A percentile compares a stretch with the other conserved stretches of the same genome.
Evolutionary conservation across 2,797 vertebrate genomes (phyloP).

Genomic region (Remorina albescens): DNA sequence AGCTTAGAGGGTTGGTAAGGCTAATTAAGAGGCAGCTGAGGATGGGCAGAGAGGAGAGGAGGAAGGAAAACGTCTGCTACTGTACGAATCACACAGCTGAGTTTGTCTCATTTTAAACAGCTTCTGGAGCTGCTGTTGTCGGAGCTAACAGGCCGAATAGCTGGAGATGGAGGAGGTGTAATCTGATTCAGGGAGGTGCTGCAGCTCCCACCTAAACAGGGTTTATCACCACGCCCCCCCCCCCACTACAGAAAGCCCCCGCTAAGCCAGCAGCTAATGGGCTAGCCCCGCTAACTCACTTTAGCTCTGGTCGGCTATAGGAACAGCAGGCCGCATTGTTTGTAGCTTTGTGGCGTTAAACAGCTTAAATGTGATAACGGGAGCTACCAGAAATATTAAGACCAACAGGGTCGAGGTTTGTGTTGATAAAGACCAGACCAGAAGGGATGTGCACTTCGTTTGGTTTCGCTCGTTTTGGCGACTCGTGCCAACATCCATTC

Average conservation of each 20-base stretch:
- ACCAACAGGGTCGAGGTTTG: background rate
- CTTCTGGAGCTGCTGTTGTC: background rate
- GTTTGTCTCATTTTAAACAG: background rate
- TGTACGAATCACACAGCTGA: no score
- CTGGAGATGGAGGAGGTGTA: constrained; percentile 43
- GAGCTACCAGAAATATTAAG: background rate
- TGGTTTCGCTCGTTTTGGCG: background rate
- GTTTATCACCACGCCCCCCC: constrained; percentile 58
- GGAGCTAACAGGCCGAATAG: constrained; percentile 22
- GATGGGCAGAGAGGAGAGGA: constrained; percentile 45
- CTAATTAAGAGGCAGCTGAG: constrained; percentile 70
- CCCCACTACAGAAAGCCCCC: constrained; percentile 57
- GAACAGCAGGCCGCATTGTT: constrained; percentile 26
- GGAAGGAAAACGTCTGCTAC: background rate
- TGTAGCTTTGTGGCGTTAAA: constrained; percentile 24
- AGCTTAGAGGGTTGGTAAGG: constrained; percentile 68
- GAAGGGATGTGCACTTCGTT: no score
- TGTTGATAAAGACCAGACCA: background rate
- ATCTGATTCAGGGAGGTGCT: constrained; percentile 46
- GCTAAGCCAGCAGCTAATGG: constrained; percentile 65
- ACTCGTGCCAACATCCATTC: background rate
- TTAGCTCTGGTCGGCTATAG: constrained; percentile 25
- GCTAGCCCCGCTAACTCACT: constrained; percentile 53
- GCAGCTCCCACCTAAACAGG: constrained; percentile 36
- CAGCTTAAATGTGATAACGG: constrained; percentile 25